Evolutionary conservation across 2,113 vertebrate genomes (phyloP).

Genomic region (Oreochromis spilurus): DNA sequence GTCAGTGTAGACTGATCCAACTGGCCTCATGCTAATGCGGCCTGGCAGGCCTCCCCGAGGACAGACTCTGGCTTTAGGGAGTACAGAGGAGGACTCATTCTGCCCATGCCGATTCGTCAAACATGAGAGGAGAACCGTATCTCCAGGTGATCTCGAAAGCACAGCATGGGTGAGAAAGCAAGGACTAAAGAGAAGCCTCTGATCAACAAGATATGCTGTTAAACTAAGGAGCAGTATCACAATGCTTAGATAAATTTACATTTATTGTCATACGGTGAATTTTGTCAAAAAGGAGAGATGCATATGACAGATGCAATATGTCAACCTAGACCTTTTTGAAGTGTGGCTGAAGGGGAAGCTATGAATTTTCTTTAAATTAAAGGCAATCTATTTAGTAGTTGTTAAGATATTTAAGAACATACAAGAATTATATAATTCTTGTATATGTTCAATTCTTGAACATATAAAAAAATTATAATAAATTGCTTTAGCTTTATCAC

Average conservation of each 20-base stretch:
- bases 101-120: slow-evolving; percentile 50
- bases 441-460: no score
- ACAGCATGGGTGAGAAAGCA: neutral
- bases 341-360: neutral
- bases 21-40: slow-evolving; percentile 49
- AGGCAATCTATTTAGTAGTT: neutral
- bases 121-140: slow-evolving; percentile 31
- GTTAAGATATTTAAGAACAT: neutral
- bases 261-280: neutral
- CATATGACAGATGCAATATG: neutral
- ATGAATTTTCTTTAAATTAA: neutral
- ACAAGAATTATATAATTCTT: neutral
- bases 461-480: neutral
- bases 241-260: slow-evolving; percentile 5
- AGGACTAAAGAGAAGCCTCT: neutral
- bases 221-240: neutral
- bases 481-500: neutral
- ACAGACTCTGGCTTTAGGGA: slow-evolving; percentile 26
- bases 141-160: slow-evolving; percentile 51
- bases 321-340: neutral
- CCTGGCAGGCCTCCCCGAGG: slow-evolving; percentile 47
- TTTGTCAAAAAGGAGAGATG: neutral
- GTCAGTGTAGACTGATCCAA: slow-evolving; percentile 42
- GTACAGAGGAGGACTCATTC: slow-evolving; percentile 46
- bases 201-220: neutral